Evolutionary conservation across 2,888 invertebrate species (phyloP).

Genomic region (Trimorus sp.): DNA sequence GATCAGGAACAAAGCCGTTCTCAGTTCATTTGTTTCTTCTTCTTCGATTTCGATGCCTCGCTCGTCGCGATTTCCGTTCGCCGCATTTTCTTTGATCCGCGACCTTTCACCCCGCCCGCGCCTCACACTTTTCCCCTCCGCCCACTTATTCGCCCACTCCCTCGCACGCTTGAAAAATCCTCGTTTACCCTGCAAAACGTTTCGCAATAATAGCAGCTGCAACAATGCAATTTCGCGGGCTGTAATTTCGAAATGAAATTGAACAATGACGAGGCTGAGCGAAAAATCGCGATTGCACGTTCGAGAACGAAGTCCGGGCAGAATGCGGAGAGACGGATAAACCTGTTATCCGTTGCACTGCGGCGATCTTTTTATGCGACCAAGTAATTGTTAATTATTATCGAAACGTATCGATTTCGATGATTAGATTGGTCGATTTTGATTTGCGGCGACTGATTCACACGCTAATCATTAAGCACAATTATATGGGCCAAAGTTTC

Average conservation of each 20-base stretch:
- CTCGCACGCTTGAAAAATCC: slow-evolving; percentile 26
- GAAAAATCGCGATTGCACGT: slow-evolving; percentile 47
- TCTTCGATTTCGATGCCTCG: slow-evolving; percentile 26
- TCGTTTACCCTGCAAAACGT: slow-evolving; percentile 42
- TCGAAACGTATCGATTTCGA: slow-evolving; percentile 28
- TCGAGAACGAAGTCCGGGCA: slow-evolving; percentile 16
- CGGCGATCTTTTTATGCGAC: slow-evolving; percentile 29
- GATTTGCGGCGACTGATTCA: slow-evolving; percentile 7
- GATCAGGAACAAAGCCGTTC: slow-evolving; percentile 18
- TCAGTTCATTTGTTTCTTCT: slow-evolving; percentile 32
- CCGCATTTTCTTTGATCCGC: slow-evolving; percentile 22
- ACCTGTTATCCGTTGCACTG: slow-evolving; percentile 32
- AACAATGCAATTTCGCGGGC: slow-evolving; percentile 59
- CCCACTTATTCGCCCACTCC: slow-evolving; percentile 4
- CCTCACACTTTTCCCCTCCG: slow-evolving; percentile 3
- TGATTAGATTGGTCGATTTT: slow-evolving; percentile 40
- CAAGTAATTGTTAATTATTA: slow-evolving; percentile 49
- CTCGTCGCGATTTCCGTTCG: slow-evolving; percentile 33
- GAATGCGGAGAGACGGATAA: slow-evolving; percentile 19
- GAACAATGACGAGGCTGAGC: slow-evolving; percentile 49
- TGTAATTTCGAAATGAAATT: slow-evolving; percentile 62
- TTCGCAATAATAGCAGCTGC: slow-evolving; percentile 48
- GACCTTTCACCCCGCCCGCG: slow-evolving; percentile 13
- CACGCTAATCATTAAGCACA: too few relatives aligned
- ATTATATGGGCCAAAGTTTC: too few relatives aligned